Percentiles rank a stretch among this genome's conserved stretches.
Evolutionary conservation across 2,888 invertebrate genomes (phyloP).

Genomic region (Autographa gamma): DNA sequence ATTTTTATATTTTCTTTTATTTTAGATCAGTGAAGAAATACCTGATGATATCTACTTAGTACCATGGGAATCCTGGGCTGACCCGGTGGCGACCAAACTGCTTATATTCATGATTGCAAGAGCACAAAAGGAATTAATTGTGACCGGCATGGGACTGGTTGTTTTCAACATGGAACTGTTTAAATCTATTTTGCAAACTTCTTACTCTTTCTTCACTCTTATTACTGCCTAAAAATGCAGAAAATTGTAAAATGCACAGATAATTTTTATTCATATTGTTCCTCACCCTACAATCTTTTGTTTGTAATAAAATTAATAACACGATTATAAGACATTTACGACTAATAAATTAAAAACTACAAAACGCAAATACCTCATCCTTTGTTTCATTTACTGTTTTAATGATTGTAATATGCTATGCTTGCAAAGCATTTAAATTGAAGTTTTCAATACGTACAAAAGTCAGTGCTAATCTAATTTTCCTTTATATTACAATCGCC

Average conservation of each 20-base stretch:
- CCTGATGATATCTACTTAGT: constrained; percentile 69
- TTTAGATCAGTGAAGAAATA: constrained; percentile 72
- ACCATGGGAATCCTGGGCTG: constrained; percentile 70
- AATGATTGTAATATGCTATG: too few species aligned
- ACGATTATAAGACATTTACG: neutral
- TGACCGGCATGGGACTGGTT: constrained; percentile 74
- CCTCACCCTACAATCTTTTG: neutral
- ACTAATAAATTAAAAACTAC: neutral
- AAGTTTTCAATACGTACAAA: neutral
- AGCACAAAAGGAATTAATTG: constrained; percentile 68
- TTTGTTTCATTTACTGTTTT: neutral
- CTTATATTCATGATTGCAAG: constrained; percentile 74
- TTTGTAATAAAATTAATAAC: neutral
- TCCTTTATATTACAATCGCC: too few species aligned
- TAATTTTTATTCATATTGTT: neutral
- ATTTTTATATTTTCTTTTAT: constrained; percentile 21
- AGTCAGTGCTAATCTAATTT: neutral
- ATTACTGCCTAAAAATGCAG: constrained; percentile 62
- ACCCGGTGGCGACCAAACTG: constrained; percentile 66
- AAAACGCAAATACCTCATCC: neutral
- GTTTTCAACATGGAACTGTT: constrained; percentile 78
- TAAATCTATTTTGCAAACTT: constrained; percentile 77
- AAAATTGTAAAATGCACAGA: neutral
- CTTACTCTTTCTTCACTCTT: constrained; percentile 79
- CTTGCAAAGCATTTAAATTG: too few species aligned